Conservation (phyloP, 2,797 vertebrate species). For the Brachyrhaphis roseni region DNA sequence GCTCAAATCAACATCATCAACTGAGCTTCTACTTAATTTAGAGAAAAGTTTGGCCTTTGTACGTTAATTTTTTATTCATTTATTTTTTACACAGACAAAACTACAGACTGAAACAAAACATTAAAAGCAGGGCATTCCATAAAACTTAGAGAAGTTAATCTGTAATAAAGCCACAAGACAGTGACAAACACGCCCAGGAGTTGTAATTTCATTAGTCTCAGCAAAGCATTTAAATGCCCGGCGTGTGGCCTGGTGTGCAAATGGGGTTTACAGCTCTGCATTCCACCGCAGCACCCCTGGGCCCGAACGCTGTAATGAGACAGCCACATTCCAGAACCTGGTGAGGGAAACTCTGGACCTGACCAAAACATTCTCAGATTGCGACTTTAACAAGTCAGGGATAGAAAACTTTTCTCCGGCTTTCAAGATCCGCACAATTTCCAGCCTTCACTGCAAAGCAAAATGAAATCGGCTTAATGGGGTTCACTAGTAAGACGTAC, state of each 20-base stretch:
- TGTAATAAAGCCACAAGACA: constrained; percentile 29
- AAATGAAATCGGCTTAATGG: background rate
- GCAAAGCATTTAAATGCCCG: constrained; percentile 71
- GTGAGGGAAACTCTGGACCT: constrained; percentile 55
- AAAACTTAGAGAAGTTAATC: constrained; percentile 35
- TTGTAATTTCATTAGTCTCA: constrained; percentile 73
- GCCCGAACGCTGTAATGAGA: constrained; percentile 68
- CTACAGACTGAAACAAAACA: background rate
- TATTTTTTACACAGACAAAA: background rate
- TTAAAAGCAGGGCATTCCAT: background rate
- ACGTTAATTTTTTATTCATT: background rate
- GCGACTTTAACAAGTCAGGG: background rate
- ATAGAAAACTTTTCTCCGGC: background rate
- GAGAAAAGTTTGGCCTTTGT: background rate
- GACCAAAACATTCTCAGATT: constrained; percentile 33
- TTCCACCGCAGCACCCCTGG: constrained; percentile 70
- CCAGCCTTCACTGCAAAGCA: background rate
- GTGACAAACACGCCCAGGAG: constrained; percentile 53
- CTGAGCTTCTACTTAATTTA: background rate
- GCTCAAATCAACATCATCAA: background rate
- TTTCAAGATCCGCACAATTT: background rate
- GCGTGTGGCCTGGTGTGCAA: constrained; percentile 77
- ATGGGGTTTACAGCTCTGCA: constrained; percentile 78
- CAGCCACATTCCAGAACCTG: constrained; percentile 70
- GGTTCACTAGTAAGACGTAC: background rate